Percentiles rank a stretch among this genome's conserved stretches.
phyloP scores from a whole-genome alignment of 30 jellyfish, hydroid and myxozoan species.

The Hydractinia echinata region DNA sequence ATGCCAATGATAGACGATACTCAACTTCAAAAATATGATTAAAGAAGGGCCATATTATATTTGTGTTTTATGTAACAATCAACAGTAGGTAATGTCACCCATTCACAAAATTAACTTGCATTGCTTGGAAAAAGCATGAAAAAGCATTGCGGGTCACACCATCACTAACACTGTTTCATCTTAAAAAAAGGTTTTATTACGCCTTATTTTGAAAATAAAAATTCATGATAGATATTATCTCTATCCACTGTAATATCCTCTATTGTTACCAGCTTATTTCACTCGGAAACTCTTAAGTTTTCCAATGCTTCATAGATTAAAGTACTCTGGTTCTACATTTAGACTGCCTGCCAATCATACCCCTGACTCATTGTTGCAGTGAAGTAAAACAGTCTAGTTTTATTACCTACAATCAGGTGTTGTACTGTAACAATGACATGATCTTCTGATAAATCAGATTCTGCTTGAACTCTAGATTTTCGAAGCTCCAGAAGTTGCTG shows the following conservation, averaged over 20 bases:
- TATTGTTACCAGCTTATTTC: background rate
- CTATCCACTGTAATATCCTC: slow-evolving; percentile 5
- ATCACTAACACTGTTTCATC: slow-evolving; percentile 16
- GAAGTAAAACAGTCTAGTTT: background rate
- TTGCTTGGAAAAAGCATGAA: slow-evolving; percentile 6
- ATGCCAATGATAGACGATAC: too few relatives aligned
- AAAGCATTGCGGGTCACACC: slow-evolving; percentile 14
- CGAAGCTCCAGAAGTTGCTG: slow-evolving; percentile 2
- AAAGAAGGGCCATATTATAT: too few relatives aligned
- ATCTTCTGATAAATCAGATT: background rate
- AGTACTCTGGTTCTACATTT: background rate
- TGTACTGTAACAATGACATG: background rate
- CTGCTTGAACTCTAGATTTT: slow-evolving; percentile 4
- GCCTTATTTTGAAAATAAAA: slow-evolving; percentile 1
- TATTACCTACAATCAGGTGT: background rate
- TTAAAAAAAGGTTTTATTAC: background rate
- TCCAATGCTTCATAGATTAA: background rate
- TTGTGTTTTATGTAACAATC: too few relatives aligned
- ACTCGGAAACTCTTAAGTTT: background rate
- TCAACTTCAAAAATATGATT: too few relatives aligned
- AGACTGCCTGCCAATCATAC: slow-evolving; percentile 13
- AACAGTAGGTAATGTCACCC: slow-evolving; percentile 16
- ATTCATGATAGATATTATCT: slow-evolving; percentile 1
- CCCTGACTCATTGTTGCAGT: slow-evolving; percentile 4
- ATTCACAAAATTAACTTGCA: slow-evolving; percentile 1